Conservation (phyloP, 2,797 vertebrate genomes). For the Lepus townsendii region DNA sequence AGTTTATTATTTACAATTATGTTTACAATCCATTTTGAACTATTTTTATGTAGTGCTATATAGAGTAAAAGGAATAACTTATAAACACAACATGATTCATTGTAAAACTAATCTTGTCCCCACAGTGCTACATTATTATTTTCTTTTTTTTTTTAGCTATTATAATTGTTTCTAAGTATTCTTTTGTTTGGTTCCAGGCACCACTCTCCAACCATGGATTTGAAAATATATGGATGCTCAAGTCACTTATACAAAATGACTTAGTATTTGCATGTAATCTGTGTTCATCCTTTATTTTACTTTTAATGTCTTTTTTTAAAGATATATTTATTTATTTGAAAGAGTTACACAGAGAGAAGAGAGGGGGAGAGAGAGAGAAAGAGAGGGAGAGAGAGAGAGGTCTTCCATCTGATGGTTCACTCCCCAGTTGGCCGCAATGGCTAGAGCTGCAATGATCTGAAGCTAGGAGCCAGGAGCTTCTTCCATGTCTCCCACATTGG, state of each 20-base stretch:
- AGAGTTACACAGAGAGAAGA: too few relatives aligned
- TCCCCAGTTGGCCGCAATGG: too few relatives aligned
- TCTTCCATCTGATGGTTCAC: too few relatives aligned
- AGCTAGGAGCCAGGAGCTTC: too few relatives aligned
- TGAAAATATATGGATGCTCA: neutral
- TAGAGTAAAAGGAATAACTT: neutral
- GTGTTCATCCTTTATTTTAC: neutral
- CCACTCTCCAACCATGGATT: neutral
- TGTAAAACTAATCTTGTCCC: neutral
- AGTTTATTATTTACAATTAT: neutral
- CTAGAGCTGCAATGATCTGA: too few relatives aligned
- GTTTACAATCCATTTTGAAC: neutral
- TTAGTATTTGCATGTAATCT: neutral
- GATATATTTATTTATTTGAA: too few relatives aligned
- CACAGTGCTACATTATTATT: neutral
- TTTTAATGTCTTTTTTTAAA: too few relatives aligned
- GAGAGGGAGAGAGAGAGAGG: too few relatives aligned
- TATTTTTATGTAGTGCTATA: neutral
- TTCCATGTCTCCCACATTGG: too few relatives aligned
- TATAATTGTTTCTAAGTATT: neutral
- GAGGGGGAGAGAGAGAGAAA: too few relatives aligned
- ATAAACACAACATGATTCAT: neutral
- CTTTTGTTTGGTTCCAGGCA: too few relatives aligned
- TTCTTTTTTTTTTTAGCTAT: neutral
- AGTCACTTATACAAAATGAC: neutral